phyloP scores from a whole-genome alignment of 2,888 invertebrate species.

The Drosophila quinaria region DNA sequence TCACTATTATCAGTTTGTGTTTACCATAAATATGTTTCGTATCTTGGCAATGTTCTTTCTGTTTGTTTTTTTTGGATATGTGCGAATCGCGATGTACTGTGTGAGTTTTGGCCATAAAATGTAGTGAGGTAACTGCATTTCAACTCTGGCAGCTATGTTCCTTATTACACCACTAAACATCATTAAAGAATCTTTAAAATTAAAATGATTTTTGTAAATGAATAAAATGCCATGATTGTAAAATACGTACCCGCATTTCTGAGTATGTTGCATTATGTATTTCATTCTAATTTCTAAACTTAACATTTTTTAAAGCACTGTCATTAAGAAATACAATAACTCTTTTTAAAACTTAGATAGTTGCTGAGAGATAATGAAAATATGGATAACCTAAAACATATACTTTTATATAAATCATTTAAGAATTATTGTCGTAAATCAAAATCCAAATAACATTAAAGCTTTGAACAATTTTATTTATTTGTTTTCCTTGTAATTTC shows the following conservation, averaged over 20 bases:
- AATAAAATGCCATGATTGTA: slow-evolving; percentile 21
- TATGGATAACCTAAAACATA: neutral
- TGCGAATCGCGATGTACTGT: slow-evolving; percentile 30
- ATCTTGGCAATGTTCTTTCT: slow-evolving; percentile 65
- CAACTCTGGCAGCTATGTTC: slow-evolving; percentile 5
- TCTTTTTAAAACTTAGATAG: neutral
- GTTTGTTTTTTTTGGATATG: slow-evolving; percentile 27
- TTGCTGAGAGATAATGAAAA: slow-evolving; percentile 6
- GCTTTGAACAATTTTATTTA: slow-evolving; percentile 36
- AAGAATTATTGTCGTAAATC: neutral
- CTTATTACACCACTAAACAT: neutral
- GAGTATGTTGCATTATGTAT: slow-evolving; percentile 33
- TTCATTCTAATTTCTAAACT: slow-evolving; percentile 35
- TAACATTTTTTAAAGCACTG: slow-evolving; percentile 29
- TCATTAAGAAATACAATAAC: slow-evolving; percentile 14
- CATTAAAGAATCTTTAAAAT: slow-evolving; percentile 1
- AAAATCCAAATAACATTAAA: slow-evolving; percentile 24
- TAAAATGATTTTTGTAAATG: slow-evolving; percentile 1
- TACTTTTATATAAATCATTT: too few relatives aligned
- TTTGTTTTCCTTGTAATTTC: slow-evolving; percentile 45
- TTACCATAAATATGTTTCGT: slow-evolving; percentile 40
- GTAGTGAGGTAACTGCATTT: slow-evolving; percentile 13
- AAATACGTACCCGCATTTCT: slow-evolving; percentile 8
- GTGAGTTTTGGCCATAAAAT: slow-evolving; percentile 7
- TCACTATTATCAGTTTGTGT: slow-evolving; percentile 25